Evolutionary conservation across 1,140 invertebrate species (phyloP), one percentile per base, ranked within the genome.

Genomic region (Phortica variegata): DNA sequence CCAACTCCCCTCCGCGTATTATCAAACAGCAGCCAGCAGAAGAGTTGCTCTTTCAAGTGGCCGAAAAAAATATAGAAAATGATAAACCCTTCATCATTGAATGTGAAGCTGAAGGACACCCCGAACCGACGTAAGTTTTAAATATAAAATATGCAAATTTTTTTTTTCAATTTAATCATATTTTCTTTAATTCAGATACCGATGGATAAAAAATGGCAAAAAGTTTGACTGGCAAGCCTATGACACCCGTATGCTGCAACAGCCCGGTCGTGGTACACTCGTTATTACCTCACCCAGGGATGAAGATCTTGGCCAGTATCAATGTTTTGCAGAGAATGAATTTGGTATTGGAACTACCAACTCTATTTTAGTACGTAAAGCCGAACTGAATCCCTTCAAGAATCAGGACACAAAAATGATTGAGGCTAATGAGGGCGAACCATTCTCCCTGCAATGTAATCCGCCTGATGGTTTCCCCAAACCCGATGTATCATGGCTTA

Each of bases 201-300:
- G 82, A 61, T 98, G 96, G 96, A 87, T 91, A 43, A 98, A 98
- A 77, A 97, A 98, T 81, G 94, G 94, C 40, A 91, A 94, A 57
- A 81, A 87, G 10, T 98, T 90, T 77, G 84, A 92, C 56, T 94
- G 89, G 82, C 86, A 90, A 69, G 85, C 89, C 1, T 96, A 96
- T 73, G 91, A 95, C 69, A 88, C 95, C 57, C 85, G 95, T 54
- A 96, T 98, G 72, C 89, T 88, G 2, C 91, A 95, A 71, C 92
- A 96, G 58, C 88, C 91, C 0, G 91, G 93, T 2, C 81, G 91
- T 55, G 95, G 95, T 45, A 96, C 94, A 0, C 78, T 98, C 9
- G 89, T 96, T 4, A 90, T 97, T 44, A 88, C 90, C 29, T 83
- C 83, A 53, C 94, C 95, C 0, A 81, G 87, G 43, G 88, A 95